phyloP scores from a whole-genome alignment of 92 coral and sea anemone species.

The Actinernus sp. region DNA sequence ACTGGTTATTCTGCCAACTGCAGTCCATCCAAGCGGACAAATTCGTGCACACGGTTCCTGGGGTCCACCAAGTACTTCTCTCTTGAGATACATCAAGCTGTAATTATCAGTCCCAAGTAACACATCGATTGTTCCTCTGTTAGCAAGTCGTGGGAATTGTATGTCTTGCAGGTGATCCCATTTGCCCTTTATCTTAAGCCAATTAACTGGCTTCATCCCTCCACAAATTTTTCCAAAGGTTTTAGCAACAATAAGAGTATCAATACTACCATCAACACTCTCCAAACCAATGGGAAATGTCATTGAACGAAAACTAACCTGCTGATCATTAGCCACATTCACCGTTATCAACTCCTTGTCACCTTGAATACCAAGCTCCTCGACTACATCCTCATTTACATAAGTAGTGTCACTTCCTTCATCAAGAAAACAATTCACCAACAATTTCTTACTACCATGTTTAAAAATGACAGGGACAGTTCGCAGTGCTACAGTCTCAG shows the following conservation, averaged over 20 bases:
- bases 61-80: slow-evolving; percentile 8
- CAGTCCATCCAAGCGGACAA: slow-evolving; percentile 68
- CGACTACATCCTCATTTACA: slow-evolving; percentile 35
- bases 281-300: no score
- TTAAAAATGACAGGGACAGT: slow-evolving; percentile 65
- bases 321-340: no score
- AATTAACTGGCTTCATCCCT: slow-evolving; percentile 29
- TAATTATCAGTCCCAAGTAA: slow-evolving; percentile 36
- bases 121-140: slow-evolving; percentile 7
- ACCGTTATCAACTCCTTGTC: no score
- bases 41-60: slow-evolving; percentile 44
- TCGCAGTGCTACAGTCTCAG: slow-evolving; percentile 35
- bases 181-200: slow-evolving; percentile 9
- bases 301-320: no score
- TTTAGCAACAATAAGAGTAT: slow-evolving; percentile 11
- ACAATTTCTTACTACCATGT: slow-evolving; percentile 33
- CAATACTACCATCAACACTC: slow-evolving; percentile 26
- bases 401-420: slow-evolving; percentile 50
- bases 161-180: slow-evolving; percentile 29
- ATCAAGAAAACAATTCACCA: slow-evolving; percentile 53
- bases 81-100: slow-evolving; percentile 24
- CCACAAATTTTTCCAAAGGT: no score
- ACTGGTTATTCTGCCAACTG: slow-evolving; percentile 40
- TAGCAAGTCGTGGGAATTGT: slow-evolving; percentile 33
- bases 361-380: slow-evolving; percentile 31